Conservation (phyloP, 2,888 invertebrate species). For the Cryptophagus acutangulus region DNA sequence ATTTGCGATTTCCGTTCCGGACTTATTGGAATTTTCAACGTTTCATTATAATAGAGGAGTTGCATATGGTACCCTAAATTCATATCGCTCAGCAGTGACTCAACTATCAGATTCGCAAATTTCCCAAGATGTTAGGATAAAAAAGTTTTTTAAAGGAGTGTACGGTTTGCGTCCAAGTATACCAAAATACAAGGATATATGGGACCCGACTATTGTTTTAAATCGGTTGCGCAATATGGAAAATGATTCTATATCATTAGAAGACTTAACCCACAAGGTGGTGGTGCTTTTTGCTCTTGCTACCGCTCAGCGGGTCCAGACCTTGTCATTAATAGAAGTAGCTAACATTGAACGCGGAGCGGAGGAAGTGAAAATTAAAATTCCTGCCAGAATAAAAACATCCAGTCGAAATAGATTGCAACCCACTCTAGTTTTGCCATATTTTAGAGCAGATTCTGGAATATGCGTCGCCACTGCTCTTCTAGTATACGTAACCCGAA, state of each 20-base stretch:
- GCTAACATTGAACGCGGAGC: not conserved
- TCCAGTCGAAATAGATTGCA: not conserved
- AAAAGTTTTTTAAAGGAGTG: not conserved
- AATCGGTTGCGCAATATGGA: too few species aligned
- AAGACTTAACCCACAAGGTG: not conserved
- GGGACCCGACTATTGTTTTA: not conserved
- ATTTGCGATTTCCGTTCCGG: too few species aligned
- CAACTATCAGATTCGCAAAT: too few species aligned
- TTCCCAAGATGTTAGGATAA: not conserved
- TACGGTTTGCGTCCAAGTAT: not conserved
- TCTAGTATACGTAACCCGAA: not conserved
- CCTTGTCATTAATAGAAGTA: too few species aligned
- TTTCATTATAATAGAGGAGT: too few species aligned
- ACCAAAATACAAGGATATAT: not conserved
- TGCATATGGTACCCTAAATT: too few species aligned
- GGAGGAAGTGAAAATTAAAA: not conserved
- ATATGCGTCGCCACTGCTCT: slow-evolving; percentile 1
- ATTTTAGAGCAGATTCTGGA: not conserved
- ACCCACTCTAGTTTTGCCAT: not conserved
- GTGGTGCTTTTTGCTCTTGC: not conserved
- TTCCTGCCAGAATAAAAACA: not conserved
- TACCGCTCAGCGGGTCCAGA: too few species aligned
- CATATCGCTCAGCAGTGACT: too few species aligned
- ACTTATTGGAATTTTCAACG: too few species aligned
- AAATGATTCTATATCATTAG: too few species aligned